phyloP scores from a whole-genome alignment of 2,888 invertebrate genomes.

The Rotaria sp. region DNA sequence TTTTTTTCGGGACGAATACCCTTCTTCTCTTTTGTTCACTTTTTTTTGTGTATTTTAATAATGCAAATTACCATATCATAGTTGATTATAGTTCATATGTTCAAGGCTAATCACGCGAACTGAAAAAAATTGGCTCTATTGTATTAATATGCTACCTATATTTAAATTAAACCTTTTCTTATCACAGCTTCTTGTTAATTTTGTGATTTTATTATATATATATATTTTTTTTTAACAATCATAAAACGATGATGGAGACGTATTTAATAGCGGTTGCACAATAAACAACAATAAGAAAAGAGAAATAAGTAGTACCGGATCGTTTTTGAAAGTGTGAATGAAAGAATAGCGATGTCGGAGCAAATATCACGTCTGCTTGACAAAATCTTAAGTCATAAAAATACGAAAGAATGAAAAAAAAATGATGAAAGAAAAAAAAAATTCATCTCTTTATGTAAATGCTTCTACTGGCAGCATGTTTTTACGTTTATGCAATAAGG shows the following conservation, averaged over 20 bases:
- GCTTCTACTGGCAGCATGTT: background rate
- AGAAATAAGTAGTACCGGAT: background rate
- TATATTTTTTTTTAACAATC: background rate
- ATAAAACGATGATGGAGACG: slow-evolving; percentile 1
- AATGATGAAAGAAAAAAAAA: background rate
- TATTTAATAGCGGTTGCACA: background rate
- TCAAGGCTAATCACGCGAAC: background rate
- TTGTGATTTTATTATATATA: background rate
- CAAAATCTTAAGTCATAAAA: slow-evolving; percentile 15
- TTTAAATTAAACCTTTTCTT: background rate
- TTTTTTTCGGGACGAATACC: background rate
- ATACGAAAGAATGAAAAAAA: background rate
- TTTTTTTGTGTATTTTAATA: background rate
- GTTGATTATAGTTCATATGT: background rate
- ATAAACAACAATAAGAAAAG: background rate
- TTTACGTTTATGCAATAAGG: slow-evolving; percentile 9
- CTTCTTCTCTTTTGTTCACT: slow-evolving; percentile 1
- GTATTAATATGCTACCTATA: background rate
- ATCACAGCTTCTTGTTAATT: background rate
- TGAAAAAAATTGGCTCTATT: slow-evolving; percentile 10
- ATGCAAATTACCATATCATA: slow-evolving; percentile 11
- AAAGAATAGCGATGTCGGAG: background rate
- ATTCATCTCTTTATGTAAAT: background rate
- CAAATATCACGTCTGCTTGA: slow-evolving; percentile 1
- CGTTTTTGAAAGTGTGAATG: background rate